phyloP scores from a whole-genome alignment of 1,140 invertebrate genomes.

The Lutraria rhynchaena region DNA sequence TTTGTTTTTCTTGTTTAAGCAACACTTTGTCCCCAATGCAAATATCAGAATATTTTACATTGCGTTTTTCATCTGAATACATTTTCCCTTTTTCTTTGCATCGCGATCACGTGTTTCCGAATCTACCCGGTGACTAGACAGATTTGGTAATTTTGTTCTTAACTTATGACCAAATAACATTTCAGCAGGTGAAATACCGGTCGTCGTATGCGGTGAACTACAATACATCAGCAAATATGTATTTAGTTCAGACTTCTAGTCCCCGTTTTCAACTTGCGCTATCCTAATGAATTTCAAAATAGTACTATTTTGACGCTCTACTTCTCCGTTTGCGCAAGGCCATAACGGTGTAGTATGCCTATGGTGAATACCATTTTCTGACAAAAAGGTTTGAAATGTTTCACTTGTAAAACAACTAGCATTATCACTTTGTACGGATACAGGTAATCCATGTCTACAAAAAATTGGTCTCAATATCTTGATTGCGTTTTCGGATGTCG shows the following conservation, averaged over 20 bases:
- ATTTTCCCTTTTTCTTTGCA: slow-evolving; percentile 37
- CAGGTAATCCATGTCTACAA: slow-evolving; percentile 49
- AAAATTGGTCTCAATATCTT: slow-evolving; percentile 48
- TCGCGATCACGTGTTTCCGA: slow-evolving; percentile 6
- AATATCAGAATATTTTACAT: slow-evolving; percentile 11
- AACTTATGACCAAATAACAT: slow-evolving; percentile 49
- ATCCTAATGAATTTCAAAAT: slow-evolving; percentile 59
- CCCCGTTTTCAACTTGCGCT: slow-evolving; percentile 47
- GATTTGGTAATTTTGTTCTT: slow-evolving; percentile 17
- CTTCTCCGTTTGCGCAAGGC: slow-evolving; percentile 63
- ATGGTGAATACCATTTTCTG: slow-evolving; percentile 47
- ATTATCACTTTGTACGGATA: slow-evolving; percentile 51
- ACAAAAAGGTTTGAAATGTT: slow-evolving; percentile 10
- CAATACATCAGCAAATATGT: slow-evolving; percentile 62
- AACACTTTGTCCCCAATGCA: slow-evolving; percentile 35
- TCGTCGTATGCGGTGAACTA: slow-evolving; percentile 57
- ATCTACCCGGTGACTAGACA: neutral
- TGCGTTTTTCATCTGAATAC: slow-evolving; percentile 26
- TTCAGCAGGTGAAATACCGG: slow-evolving; percentile 53
- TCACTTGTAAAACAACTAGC: slow-evolving; percentile 43
- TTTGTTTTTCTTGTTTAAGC: slow-evolving; percentile 26
- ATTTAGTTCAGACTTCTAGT: slow-evolving; percentile 61
- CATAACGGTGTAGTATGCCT: slow-evolving; percentile 46
- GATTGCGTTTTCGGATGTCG: slow-evolving; percentile 49
- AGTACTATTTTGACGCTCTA: slow-evolving; percentile 60